Conservation (phyloP, 2,797 vertebrate species). For the Diplodus sargus region DNA sequence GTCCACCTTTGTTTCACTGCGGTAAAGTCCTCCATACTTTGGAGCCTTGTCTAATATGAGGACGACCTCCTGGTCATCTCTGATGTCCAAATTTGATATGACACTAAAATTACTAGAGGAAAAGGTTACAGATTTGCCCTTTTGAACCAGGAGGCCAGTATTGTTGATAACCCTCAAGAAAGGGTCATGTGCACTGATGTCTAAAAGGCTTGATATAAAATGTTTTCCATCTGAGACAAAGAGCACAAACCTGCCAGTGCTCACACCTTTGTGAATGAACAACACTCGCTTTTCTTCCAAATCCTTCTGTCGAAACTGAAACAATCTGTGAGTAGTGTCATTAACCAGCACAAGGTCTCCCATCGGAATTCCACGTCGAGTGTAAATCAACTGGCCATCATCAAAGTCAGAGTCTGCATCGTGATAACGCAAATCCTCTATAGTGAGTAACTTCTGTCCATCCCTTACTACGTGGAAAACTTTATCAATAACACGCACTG, state of each 20-base stretch:
- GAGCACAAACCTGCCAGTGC: conserved; percentile 89
- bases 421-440: conserved; percentile 88
- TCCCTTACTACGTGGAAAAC: conserved; percentile 88
- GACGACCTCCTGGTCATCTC: conserved; percentile 83
- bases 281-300: conserved; percentile 87
- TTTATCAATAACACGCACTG: conserved; percentile 87
- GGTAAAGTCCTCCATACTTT: conserved; percentile 85
- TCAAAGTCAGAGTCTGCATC: conserved; percentile 92
- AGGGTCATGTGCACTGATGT: conserved; percentile 89
- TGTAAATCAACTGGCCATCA: conserved; percentile 89
- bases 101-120: conserved; percentile 87
- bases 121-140: conserved; percentile 84
- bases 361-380: conserved; percentile 89
- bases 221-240: conserved; percentile 94
- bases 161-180: conserved; percentile 88
- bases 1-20: conserved; percentile 64
- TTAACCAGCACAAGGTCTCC: conserved; percentile 90
- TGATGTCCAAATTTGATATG: conserved; percentile 91
- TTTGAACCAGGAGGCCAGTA: conserved; percentile 90
- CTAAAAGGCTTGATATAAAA: conserved; percentile 88
- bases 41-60: conserved; percentile 83
- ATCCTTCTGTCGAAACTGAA: conserved; percentile 90
- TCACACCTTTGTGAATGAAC: conserved; percentile 88
- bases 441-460: conserved; percentile 88
- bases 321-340: conserved; percentile 87